phyloP scores from a whole-genome alignment of 2,888 invertebrate genomes.

The Pardosa pseudoannulata region DNA sequence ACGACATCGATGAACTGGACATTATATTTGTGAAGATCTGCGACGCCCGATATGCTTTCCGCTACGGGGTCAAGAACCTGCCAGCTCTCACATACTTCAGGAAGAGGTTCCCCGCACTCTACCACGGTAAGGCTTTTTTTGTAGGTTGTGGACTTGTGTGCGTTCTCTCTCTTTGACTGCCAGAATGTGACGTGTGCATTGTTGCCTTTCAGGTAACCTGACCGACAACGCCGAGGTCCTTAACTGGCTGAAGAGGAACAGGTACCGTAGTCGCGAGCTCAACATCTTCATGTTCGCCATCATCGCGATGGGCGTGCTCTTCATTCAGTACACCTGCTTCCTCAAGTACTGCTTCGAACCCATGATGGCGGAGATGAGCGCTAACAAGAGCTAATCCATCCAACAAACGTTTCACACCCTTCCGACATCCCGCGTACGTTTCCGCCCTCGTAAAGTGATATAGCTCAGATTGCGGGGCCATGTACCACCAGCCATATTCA shows the following conservation, averaged over 20 bases:
- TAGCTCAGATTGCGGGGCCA: too few relatives aligned
- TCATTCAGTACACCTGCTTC: constrained; percentile 93
- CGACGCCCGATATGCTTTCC: constrained; percentile 91
- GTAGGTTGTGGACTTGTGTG: too few relatives aligned
- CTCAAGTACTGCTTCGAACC: constrained; percentile 90
- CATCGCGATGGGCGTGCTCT: constrained; percentile 89
- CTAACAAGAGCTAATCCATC: too few relatives aligned
- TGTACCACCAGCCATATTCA: too few relatives aligned
- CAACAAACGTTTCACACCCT: too few relatives aligned
- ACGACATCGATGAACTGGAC: constrained; percentile 94
- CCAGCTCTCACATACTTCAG: constrained; percentile 95
- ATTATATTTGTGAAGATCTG: constrained; percentile 97
- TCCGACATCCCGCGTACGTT: too few relatives aligned
- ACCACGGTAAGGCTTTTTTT: constrained; percentile 88
- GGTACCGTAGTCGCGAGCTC: constrained; percentile 93
- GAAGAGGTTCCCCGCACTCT: constrained; percentile 93
- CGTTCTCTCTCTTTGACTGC: too few relatives aligned
- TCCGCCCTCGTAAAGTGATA: too few relatives aligned
- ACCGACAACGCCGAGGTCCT: constrained; percentile 90
- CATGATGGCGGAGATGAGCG: constrained; percentile 31
- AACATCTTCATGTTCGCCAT: constrained; percentile 96
- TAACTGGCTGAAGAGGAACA: constrained; percentile 94
- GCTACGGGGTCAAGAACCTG: constrained; percentile 94
- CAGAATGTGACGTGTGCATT: too few relatives aligned
- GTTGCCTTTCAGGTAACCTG: constrained; percentile 85